A percentile compares a stretch with the other conserved stretches of the same genome.
phyloP scores from a whole-genome alignment of 2,888 invertebrate species.

The Amblyjoppa proteus region DNA sequence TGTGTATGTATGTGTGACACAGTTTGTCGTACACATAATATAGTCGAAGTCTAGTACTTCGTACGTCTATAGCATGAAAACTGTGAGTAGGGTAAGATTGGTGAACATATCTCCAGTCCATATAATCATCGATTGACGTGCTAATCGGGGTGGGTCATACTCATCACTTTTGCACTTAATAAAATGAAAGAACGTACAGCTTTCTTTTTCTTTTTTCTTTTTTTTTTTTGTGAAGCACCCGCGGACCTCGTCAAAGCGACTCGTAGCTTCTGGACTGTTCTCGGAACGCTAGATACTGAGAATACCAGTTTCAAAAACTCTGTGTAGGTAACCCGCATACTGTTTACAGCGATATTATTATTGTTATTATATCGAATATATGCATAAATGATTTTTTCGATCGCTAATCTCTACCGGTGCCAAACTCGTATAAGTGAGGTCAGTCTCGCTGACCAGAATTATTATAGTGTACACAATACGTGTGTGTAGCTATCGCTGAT shows the following conservation, averaged over 20 bases:
- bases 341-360: not conserved
- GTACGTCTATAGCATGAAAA: too few relatives aligned
- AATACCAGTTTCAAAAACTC: constrained; percentile 67
- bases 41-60: too few relatives aligned
- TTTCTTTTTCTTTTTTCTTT: constrained; percentile 15
- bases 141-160: not conserved
- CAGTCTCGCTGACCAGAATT: not conserved
- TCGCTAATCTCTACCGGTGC: constrained; percentile 70
- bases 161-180: not conserved
- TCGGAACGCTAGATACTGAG: constrained; percentile 71
- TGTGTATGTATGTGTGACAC: too few relatives aligned
- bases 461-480: not conserved
- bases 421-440: constrained; percentile 32
- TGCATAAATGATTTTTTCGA: constrained; percentile 78
- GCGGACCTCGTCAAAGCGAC: constrained; percentile 9
- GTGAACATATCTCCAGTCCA: too few relatives aligned
- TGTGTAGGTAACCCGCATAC: constrained; percentile 32
- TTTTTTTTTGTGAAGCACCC: not conserved
- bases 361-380: constrained; percentile 55
- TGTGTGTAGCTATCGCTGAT: not conserved
- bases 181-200: not conserved
- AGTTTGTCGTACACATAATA: too few relatives aligned
- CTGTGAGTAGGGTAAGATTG: too few relatives aligned
- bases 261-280: constrained; percentile 52
- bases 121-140: too few relatives aligned